Conservation (phyloP, 2,113 vertebrate species). For the Pica pica region DNA sequence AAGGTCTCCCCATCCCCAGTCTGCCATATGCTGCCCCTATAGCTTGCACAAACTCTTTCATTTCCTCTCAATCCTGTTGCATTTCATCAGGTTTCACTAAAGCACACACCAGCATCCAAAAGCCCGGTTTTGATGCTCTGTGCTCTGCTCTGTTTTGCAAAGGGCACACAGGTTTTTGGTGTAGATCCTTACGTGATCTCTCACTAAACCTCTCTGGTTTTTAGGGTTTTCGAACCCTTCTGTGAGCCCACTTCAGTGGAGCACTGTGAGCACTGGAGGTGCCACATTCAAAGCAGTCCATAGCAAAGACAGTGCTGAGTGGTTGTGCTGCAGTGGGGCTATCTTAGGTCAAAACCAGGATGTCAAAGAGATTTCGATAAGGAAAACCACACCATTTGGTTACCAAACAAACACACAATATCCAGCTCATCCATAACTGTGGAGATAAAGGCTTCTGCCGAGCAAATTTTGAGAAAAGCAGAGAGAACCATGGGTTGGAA, state of each 20-base stretch:
- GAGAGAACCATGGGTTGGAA: neutral
- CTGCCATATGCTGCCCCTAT: slow-evolving; percentile 42
- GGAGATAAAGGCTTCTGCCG: neutral
- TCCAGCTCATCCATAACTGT: neutral
- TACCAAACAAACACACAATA: neutral
- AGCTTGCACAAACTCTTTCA: slow-evolving; percentile 38
- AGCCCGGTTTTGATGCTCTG: neutral
- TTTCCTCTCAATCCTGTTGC: slow-evolving; percentile 46
- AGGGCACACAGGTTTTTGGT: neutral
- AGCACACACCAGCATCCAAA: neutral
- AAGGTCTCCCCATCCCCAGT: slow-evolving; percentile 19
- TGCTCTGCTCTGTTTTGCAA: neutral
- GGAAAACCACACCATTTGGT: neutral
- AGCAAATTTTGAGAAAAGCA: neutral
- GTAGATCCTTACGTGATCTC: neutral
- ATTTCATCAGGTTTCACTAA: slow-evolving; percentile 22
- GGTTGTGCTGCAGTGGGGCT: neutral
- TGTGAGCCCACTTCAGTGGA: neutral
- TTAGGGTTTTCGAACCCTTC: neutral
- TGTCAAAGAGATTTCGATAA: neutral
- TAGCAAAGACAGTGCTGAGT: neutral
- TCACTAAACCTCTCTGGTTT: neutral
- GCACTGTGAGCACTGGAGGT: neutral
- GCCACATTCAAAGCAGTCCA: neutral
- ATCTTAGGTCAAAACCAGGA: neutral